Conservation (phyloP, 2,888 invertebrate species). For the Trachelus tabidus region DNA sequence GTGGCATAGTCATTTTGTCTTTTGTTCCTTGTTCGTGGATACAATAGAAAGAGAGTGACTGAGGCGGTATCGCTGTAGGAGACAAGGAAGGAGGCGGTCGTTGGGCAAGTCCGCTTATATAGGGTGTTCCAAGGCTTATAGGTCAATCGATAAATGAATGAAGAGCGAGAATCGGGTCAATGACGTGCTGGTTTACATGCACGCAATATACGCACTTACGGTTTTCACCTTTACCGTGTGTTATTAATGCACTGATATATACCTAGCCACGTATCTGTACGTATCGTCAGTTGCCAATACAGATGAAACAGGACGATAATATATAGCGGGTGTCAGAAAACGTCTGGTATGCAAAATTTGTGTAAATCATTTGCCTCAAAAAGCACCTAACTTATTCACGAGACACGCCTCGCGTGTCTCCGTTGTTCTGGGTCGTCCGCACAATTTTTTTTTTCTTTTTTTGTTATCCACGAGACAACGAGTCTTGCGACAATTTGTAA, state of each 20-base stretch:
- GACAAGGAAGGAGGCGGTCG: neutral
- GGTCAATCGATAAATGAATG: constrained; percentile 23
- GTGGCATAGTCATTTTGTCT: neutral
- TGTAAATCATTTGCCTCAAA: neutral
- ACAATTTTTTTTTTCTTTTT: neutral
- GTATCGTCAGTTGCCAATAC: neutral
- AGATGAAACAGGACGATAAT: neutral
- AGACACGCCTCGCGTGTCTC: neutral
- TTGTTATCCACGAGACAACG: neutral
- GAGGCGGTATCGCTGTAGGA: neutral
- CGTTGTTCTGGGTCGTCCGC: neutral
- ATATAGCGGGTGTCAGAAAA: neutral
- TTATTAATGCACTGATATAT: neutral
- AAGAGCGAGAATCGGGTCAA: constrained; percentile 20
- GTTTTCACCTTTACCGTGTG: neutral
- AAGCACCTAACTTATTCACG: neutral
- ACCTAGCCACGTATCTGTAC: neutral
- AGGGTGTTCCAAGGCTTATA: constrained; percentile 6
- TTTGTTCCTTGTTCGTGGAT: neutral
- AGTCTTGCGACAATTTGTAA: neutral
- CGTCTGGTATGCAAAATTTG: neutral
- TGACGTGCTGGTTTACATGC: constrained; percentile 1
- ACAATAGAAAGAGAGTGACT: neutral
- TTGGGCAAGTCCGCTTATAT: neutral
- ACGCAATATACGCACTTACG: neutral